Base-by-base conservation (phyloP, 2,888 invertebrate species). In the Epicampocera succincta region DNA sequence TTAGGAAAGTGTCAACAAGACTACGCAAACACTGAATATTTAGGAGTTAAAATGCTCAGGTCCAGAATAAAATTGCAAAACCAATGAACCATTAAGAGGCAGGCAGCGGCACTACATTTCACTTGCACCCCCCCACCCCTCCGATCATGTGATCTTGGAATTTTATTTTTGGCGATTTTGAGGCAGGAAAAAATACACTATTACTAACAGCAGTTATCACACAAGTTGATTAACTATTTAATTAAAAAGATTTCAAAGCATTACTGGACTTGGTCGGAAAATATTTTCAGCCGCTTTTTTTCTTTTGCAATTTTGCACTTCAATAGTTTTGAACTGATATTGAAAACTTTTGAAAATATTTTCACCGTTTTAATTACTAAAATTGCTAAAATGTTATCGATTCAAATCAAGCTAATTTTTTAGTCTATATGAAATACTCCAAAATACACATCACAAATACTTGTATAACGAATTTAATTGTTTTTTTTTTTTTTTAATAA, bases 381-480 rank as follows among this genome's bases (percentile, higher is more conserved):
- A 52, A 21, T 54, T 63, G 12, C 73, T 50, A 42, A 42, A 66
- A 50, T 15, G 2, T 50, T 74, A n/a, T 66, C 50, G 29, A 19
- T 38, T 63, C 17, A 25, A 76, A 68, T 42, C 65, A 80, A 83
- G 76, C 80, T 69, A 77, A 12, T 33, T 33, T 6, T 33, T 33
- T 33, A 33, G 8, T 33, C 8, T 33, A 15, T 74, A 69, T 11
- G 29, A 63, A 81, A 33, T 8, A 66, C 65, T 13, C 2, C 38
- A 56, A 69, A 80, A 71, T 81, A 77, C 73, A 82, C 77, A 78
- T 65, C 77, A 71, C 73, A 77, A 77, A 74, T 78, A 76, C 54
- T 71, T 56, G 58, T 44, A 71, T n/a, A 61, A 48, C 29, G 15
- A 19, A 60, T n/a, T 21, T 44, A 21, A 42, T 6, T 60, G n/a